phyloP scores from a whole-genome alignment of 2,888 invertebrate species.

The Nymphalis c-album region DNA sequence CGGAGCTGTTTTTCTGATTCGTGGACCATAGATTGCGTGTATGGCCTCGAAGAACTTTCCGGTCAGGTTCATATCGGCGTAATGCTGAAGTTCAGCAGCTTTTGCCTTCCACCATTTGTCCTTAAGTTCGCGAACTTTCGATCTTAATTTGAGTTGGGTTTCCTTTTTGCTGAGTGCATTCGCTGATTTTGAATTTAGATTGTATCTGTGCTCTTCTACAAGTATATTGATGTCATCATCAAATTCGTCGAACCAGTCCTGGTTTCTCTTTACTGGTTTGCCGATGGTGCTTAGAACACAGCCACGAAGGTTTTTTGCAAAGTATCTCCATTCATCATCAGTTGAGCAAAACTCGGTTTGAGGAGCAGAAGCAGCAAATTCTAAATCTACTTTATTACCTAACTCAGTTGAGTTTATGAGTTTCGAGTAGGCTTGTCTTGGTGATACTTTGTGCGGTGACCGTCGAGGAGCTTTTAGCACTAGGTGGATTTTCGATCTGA shows the following conservation, averaged over 20 bases:
- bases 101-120: too few relatives aligned
- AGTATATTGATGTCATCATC: background rate
- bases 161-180: too few relatives aligned
- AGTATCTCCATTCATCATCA: background rate
- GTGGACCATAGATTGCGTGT: too few relatives aligned
- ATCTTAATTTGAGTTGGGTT: too few relatives aligned
- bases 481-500: slow-evolving; percentile 29
- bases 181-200: background rate
- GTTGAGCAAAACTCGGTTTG: background rate
- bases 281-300: slow-evolving; percentile 2
- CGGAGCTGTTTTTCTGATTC: too few relatives aligned
- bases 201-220: background rate
- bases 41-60: too few relatives aligned
- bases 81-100: too few relatives aligned
- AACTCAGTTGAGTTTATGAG: slow-evolving; percentile 1
- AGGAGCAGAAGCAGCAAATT: background rate
- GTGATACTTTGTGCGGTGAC: slow-evolving; percentile 15
- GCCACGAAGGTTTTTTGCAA: background rate
- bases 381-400: background rate
- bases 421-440: slow-evolving; percentile 7
- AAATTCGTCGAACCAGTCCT: background rate
- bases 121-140: too few relatives aligned
- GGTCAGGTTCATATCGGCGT: too few relatives aligned
- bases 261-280: background rate
- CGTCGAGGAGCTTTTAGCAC: slow-evolving; percentile 20